Conservation (phyloP, 92 coral and sea anemone genomes). For the Phenganax stokvisi region DNA sequence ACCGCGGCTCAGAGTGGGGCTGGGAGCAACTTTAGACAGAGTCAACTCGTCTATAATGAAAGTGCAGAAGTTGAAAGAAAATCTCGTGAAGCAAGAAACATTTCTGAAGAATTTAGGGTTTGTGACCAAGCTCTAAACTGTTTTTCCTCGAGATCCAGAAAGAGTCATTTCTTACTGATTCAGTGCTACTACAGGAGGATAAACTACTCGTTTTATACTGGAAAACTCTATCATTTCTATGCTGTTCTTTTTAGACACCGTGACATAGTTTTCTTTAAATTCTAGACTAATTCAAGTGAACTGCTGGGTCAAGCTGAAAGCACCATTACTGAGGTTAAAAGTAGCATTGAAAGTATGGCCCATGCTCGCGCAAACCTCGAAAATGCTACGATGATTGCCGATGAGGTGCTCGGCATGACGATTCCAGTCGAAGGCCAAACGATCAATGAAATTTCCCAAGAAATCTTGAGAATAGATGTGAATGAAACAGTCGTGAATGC, state of each 20-base stretch:
- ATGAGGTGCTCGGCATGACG: slow-evolving; percentile 58
- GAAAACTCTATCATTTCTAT: too few relatives aligned
- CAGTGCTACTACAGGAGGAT: too few relatives aligned
- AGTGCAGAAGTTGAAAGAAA: slow-evolving; percentile 44
- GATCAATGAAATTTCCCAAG: slow-evolving; percentile 60
- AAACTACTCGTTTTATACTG: too few relatives aligned
- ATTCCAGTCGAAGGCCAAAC: slow-evolving; percentile 70
- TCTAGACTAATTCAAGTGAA: slow-evolving; percentile 68
- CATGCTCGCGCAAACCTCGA: slow-evolving; percentile 60
- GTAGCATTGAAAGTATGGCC: slow-evolving; percentile 60
- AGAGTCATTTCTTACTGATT: too few relatives aligned
- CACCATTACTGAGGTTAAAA: slow-evolving; percentile 61
- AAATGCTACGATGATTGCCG: slow-evolving; percentile 68
- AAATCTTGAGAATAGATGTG: slow-evolving; percentile 62
- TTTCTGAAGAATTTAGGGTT: slow-evolving; percentile 68
- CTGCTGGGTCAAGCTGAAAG: slow-evolving; percentile 59
- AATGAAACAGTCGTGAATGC: slow-evolving; percentile 64
- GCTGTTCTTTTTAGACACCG: too few relatives aligned
- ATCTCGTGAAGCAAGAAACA: slow-evolving; percentile 51
- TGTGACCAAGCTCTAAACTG: not conserved
- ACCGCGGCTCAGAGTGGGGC: slow-evolving; percentile 48
- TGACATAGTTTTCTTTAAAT: not conserved
- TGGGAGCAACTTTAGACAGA: slow-evolving; percentile 49
- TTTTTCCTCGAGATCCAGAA: too few relatives aligned
- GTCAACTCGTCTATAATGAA: slow-evolving; percentile 47